Conservation (phyloP, 2,888 invertebrate species). For the Drosophila stalkeri region DNA sequence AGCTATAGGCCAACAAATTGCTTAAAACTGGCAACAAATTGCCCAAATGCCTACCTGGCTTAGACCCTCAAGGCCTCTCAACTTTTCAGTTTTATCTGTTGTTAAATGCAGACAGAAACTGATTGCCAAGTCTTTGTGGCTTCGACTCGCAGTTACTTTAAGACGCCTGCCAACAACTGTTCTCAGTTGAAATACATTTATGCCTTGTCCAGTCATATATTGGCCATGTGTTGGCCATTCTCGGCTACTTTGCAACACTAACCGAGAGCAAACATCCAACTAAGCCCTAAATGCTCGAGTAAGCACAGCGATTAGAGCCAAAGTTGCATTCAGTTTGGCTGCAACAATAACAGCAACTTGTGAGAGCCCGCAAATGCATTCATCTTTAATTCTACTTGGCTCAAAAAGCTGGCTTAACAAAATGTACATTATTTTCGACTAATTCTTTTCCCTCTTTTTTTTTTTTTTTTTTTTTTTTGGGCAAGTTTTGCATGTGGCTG, state of each 20-base stretch:
- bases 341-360: not conserved
- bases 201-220: conserved; percentile 11
- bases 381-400: conserved; percentile 28
- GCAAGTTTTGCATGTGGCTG: conserved; percentile 20
- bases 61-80: conserved; percentile 22
- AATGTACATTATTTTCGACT: conserved; percentile 30
- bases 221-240: not conserved
- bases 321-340: conserved; percentile 15
- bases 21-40: conserved; percentile 59
- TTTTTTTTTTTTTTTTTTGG: conserved; percentile 20
- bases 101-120: conserved; percentile 27
- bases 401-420: conserved; percentile 31
- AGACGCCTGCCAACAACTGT: conserved; percentile 32
- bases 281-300: conserved; percentile 25
- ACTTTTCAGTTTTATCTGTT: conserved; percentile 14
- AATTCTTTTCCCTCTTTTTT: not conserved
- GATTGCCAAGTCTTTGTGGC: conserved; percentile 24
- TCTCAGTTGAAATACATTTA: conserved; percentile 9
- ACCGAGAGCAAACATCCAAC: conserved; percentile 1
- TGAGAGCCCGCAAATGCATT: not conserved
- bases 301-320: conserved; percentile 14
- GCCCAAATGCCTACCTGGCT: conserved; percentile 29
- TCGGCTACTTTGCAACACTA: conserved; percentile 10
- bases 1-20: conserved; percentile 53
- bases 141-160: conserved; percentile 22